Percentiles rank a stretch among this genome's conserved stretches.
Evolutionary conservation across 2,113 vertebrate genomes (phyloP).

Genomic region (Nibea albiflora): DNA sequence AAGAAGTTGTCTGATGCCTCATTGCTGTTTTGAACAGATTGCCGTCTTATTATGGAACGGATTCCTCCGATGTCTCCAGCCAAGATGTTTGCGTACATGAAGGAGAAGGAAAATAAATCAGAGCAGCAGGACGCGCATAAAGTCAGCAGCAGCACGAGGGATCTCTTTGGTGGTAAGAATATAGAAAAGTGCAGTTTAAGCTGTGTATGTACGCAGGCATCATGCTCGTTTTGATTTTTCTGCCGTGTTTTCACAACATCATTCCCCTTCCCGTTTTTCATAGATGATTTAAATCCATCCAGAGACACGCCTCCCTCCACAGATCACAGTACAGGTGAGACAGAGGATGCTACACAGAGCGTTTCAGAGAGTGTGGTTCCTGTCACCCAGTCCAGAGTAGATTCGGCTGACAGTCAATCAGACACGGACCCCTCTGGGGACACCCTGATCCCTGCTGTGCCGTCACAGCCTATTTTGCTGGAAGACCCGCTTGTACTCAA

Average conservation of each 20-base stretch:
- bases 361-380: neutral
- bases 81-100: constrained; percentile 82
- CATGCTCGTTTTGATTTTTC: neutral
- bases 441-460: accelerated
- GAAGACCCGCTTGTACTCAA: constrained; percentile 76
- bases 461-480: neutral
- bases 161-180: constrained; percentile 28
- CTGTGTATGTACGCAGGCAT: neutral
- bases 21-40: constrained; percentile 56
- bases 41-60: constrained; percentile 21
- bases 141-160: neutral
- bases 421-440: constrained; percentile 2
- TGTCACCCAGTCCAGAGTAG: neutral
- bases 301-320: neutral
- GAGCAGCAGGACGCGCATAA: neutral
- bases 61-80: constrained; percentile 69
- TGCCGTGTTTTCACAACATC: neutral
- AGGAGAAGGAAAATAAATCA: constrained; percentile 64
- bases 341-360: neutral
- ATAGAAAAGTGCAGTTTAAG: neutral
- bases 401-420: constrained; percentile 13
- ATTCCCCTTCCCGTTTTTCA: neutral
- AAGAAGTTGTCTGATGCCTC: neutral
- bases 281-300: constrained; percentile 24
- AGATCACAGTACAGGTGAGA: neutral